Base-by-base conservation (phyloP, 2,888 invertebrate species). In the Sinodicranocentrus sp. region DNA sequence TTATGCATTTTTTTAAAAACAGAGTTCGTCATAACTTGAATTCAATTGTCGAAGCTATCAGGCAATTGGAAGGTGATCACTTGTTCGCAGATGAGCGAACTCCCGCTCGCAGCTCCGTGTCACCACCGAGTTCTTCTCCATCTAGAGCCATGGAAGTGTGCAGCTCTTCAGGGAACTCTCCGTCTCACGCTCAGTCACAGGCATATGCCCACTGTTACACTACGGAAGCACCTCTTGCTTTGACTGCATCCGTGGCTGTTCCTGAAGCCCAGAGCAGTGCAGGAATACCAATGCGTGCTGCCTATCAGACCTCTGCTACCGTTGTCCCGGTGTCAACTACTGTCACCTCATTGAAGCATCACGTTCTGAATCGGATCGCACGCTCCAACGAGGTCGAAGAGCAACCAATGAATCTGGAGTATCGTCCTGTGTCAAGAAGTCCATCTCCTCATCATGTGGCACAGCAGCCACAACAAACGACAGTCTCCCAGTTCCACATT, bases 31-130 rank as follows among this genome's bases (percentile, higher is more conserved):
- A 98, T 91, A 98, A 98, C 91, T 93, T 99, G 89, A 98, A 99
- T 91, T 98, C 98, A 15, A 98, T 99, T 88, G 98, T 99, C 48
- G 98, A 99, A 91, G 99, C 99, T 77, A 99, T 99, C 90, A 94
- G 98, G 48, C 98, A 99, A 90, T 92, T 99, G 88, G 99, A 99
- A 91, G 98, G 98, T 52, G 98, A 98, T 91, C 97, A 97, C 91
- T 92, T 97, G 90, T 97, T 98, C 91, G 94, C 94, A 87, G 97
- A 97, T 89, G 90, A 90, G 61, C 86, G 86, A 19, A 65, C 82
- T 59, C 84, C 84, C 57, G 85, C 87, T 39, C 87, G 87, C 28
- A 82, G 83, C 54, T 86, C 82, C 26, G 92, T 89, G 90, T 90
- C 85, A 89, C 92, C 89, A 90, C 90, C 84, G 89, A 86, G 90